These are phyloP conservation scores for Muscicapa adusta DNA, from an alignment of 2,113 vertebrate species.

Conservation along the genomic window DNA sequence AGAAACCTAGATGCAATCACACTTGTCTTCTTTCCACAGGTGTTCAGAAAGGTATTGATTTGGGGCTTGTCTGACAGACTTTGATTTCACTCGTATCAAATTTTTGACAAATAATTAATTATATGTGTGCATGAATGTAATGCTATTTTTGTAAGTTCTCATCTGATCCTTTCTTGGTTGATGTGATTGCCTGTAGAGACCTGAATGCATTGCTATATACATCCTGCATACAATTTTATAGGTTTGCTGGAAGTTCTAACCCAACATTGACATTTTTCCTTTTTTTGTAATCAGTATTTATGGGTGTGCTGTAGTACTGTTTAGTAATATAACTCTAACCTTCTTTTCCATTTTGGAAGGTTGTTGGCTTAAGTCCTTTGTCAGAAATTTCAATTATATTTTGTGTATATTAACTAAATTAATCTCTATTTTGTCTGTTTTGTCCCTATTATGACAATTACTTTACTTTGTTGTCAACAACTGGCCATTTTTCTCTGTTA, in stretches of 20 bases:
- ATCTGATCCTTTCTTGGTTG: not conserved
- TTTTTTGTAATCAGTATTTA: not conserved
- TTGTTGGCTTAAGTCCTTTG: not conserved
- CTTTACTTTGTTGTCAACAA: not conserved
- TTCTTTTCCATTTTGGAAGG: not conserved
- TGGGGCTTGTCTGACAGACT: not conserved
- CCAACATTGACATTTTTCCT: not conserved
- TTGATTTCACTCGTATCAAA: not conserved
- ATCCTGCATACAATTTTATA: not conserved
- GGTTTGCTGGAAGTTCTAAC: not conserved
- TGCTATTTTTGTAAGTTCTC: not conserved
- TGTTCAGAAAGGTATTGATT: not conserved
- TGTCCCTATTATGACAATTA: not conserved
- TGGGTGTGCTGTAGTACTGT: not conserved
- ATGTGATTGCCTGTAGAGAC: not conserved
- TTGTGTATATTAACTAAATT: not conserved
- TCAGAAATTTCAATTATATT: not conserved
- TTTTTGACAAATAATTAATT: not conserved
- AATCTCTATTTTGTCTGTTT: not conserved
- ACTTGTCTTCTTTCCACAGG: not conserved
- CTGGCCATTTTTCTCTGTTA: not conserved
- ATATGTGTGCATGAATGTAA: not conserved
- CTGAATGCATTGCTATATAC: accelerated
- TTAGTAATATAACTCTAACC: not conserved
- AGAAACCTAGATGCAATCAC: not conserved